Evolutionary conservation across 2,797 vertebrate species (phyloP), one percentile per base, ranked within the genome.

Genomic region (Thamnophis elegans): DNA sequence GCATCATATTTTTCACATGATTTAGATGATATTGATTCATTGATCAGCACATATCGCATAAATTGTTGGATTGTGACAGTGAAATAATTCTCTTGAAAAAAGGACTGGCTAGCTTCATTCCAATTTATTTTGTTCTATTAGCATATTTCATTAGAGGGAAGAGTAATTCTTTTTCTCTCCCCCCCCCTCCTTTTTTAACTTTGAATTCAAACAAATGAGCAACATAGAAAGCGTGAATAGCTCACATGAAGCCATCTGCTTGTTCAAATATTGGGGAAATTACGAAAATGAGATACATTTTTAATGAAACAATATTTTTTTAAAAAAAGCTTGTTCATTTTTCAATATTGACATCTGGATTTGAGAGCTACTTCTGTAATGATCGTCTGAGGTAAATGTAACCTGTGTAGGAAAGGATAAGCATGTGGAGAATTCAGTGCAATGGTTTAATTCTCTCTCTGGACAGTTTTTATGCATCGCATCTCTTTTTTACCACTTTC

Each of bases 381-480:
- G 53, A 94, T 11, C 25, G 36, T 94, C 87, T 91, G 93, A 95
- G 90, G 51, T 91, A 85, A 94, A 87, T 25, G 62, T 94, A 58
- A 28, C 93, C 90, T 95, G 55, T 91, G 65, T 78, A 89, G 11
- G 5, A 3, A 85, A 62, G 54, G 91, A 51, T 89, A 93, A 95
- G 47, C 53, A 56, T n/a, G 87, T 62, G 73, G 89, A 96, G 93
- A 94, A 95, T 89, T 95, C 90, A 90, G 58, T 91, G 73, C 89
- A 92, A 51, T 82, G 18, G 68, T 88, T 96, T 95, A 91, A 93
- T 94, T 55, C 32, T 93, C 93, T 59, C 53, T 58, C 14, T 95
- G 86, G 78, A 94, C 85, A 94, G 89, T 58, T 96, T 95, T 93
- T 95, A 92, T 95, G 94, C 62, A 86, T 94, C 95, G 95, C 94